Percentiles rank a stretch among this genome's conserved stretches.
Evolutionary conservation across 2,888 invertebrate genomes (phyloP).

Genomic region (Reticulitermes lucifugus): DNA sequence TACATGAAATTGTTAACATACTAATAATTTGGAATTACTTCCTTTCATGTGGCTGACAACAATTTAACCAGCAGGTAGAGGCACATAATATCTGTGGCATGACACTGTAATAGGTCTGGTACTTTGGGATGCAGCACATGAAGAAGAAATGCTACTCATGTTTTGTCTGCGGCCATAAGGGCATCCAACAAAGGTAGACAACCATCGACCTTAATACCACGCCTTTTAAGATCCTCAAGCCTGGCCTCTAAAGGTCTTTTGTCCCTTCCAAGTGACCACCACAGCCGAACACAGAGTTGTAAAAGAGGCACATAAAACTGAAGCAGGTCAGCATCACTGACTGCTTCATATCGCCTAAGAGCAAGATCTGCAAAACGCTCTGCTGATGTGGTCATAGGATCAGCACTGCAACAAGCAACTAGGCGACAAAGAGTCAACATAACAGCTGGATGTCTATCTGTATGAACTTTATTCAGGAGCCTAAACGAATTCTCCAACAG

Average conservation of each 20-base stretch:
- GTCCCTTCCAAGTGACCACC: slow-evolving; percentile 74
- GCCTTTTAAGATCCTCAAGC: slow-evolving; percentile 71
- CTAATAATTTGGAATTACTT: not conserved
- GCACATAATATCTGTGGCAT: not conserved
- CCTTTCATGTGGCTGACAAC: not conserved
- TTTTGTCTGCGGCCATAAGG: slow-evolving; percentile 59
- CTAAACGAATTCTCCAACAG: slow-evolving; percentile 76
- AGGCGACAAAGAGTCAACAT: slow-evolving; percentile 75
- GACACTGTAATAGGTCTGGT: not conserved
- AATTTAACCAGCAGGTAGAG: not conserved
- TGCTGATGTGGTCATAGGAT: slow-evolving; percentile 68
- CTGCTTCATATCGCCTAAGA: slow-evolving; percentile 76
- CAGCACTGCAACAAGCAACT: slow-evolving; percentile 70
- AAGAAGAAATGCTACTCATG: not conserved
- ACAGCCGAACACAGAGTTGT: slow-evolving; percentile 75
- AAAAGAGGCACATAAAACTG: slow-evolving; percentile 76
- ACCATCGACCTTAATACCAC: slow-evolving; percentile 75
- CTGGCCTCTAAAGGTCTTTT: slow-evolving; percentile 72
- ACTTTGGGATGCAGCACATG: not conserved
- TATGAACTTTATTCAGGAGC: slow-evolving; percentile 73
- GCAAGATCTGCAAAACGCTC: slow-evolving; percentile 78
- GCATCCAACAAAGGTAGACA: slow-evolving; percentile 73
- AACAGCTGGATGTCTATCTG: slow-evolving; percentile 74
- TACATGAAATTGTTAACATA: not conserved
- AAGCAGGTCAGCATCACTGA: slow-evolving; percentile 77